Base-by-base conservation (phyloP, 2,113 vertebrate species). In the Acrocephalus arundinaceus region DNA sequence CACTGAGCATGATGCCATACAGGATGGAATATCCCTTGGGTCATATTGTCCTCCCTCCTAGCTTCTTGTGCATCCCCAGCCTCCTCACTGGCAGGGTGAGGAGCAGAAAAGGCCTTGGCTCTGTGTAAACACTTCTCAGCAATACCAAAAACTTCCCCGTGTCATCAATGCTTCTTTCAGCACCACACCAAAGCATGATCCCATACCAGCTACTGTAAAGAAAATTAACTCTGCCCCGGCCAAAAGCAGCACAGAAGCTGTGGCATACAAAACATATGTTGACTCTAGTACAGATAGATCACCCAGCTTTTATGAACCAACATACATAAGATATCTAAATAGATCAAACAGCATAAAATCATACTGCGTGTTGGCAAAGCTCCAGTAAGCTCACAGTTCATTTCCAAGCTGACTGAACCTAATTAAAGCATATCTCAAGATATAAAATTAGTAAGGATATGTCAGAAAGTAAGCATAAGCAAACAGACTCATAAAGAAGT, bases 351-450 rank as follows among this genome's bases (percentile, higher is more conserved):
- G 24, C 83, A 67, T 27, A 87, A 94, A 84, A 77, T 77, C 37
- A 62, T 48, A 39, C 25, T 75, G 59, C 16, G 0, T 84, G 25
- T 59, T 89, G 70, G 81, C 28, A 74, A 51, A 65, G 43, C 17
- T 95, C 45, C 77, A 67, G 46, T 73, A 84, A 86, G n/a, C 59
- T 77, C 68, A 92, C 31, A 61, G 59, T 67, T 89, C 25, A n/a
- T 80, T 92, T 95, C 51, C 48, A 91, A 94, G 31, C 20, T 80
- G 59, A 62, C 51, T 87, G 87, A 89, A 94, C 15, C 31, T 66
- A 84, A 87, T 84, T 80, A 94, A 93, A 89, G 9, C 43, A 19
- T 54, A 59, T 87, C 43, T 87, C 52, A 59, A 85, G 48, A 59
- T 33, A 75, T 17, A 94, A 67, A 55, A 89, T 20, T 37, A 72